Percentiles rank a stretch among this genome's conserved stretches.
phyloP scores from a whole-genome alignment of 2,113 vertebrate species.

The Paramormyrops kingsleyae region DNA sequence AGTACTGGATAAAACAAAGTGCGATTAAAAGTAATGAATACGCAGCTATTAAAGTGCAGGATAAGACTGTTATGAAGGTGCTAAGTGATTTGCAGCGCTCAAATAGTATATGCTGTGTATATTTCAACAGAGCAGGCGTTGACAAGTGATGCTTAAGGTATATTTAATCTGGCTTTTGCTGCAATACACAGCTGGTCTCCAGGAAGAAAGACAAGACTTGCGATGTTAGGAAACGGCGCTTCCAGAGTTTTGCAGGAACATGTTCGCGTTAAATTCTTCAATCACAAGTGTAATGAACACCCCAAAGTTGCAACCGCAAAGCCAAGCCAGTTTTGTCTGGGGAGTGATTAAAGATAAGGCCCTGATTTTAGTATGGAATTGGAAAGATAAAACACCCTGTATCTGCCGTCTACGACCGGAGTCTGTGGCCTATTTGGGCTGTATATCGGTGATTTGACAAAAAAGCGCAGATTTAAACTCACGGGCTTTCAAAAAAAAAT shows the following conservation, averaged over 20 bases:
- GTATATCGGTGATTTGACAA: background rate
- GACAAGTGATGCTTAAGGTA: background rate
- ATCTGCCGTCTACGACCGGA: background rate
- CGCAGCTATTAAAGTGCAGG: background rate
- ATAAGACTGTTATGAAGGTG: background rate
- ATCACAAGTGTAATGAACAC: slow-evolving; percentile 1
- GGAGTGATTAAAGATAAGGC: background rate
- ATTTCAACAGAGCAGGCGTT: background rate
- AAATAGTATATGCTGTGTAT: background rate
- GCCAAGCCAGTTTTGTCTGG: slow-evolving; percentile 10
- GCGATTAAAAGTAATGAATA: background rate
- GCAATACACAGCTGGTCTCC: background rate
- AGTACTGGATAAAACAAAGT: background rate
- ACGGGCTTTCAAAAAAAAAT: background rate
- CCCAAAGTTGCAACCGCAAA: background rate
- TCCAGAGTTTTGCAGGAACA: slow-evolving; percentile 3
- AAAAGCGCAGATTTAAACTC: background rate
- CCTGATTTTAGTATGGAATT: slow-evolving; percentile 11
- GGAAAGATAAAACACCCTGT: background rate
- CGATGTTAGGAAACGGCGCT: background rate
- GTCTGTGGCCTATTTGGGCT: background rate
- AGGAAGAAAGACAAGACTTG: background rate
- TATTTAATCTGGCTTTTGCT: background rate
- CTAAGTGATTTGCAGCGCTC: background rate
- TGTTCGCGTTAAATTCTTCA: background rate